Evolutionary conservation across 2,888 invertebrate genomes (phyloP), one percentile per base, ranked within the genome.

Genomic region (Aphidius colemani): DNA sequence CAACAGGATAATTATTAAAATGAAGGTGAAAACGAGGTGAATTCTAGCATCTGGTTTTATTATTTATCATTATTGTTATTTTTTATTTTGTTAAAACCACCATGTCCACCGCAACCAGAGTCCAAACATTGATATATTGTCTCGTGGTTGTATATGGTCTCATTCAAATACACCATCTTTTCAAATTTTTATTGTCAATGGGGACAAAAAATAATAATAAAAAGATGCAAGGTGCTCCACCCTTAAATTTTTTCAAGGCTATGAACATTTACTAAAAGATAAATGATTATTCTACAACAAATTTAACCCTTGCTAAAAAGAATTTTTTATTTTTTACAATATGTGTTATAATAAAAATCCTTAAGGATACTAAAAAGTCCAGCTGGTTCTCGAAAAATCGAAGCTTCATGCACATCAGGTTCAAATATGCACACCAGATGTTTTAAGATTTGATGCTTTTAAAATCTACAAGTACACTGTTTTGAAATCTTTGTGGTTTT

Each of bases 261-360:
- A 40, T 41, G 43, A 40, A n/a, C 11, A 2, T 11, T 55, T 6
- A 8, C 5, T 18, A 9, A 48, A 8, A 48, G 5, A 18, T 10
- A n/a, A 10, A n/a, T 45, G 6, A 41, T 41, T 30, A 48, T 50
- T 13, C 10, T 7, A 48, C 11, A 46, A 48, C 8, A 48, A 13
- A 48, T 48, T 48, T 48, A 48, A 48, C 13, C 13, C 48, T 13
- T 48, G 8, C 13, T 11, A 48, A 48, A 48, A 13, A 10, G 13
- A 48, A 48, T 13, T 48, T 48, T 48, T n/a, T 70, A 72, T 74
- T 74, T 72, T 69, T 75, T 72, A 71, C 71, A 73, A 68, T 60
- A 69, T 68, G 66, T 65, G 70, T 67, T 65, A 74, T 76, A 77
- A 78, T 72, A 75, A 75, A 71, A 72, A 68, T 73, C 72, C 75